Percentiles rank a stretch among this genome's conserved stretches.
phyloP scores from a whole-genome alignment of 2,888 invertebrate species.

The Rhamnusium bicolor region DNA sequence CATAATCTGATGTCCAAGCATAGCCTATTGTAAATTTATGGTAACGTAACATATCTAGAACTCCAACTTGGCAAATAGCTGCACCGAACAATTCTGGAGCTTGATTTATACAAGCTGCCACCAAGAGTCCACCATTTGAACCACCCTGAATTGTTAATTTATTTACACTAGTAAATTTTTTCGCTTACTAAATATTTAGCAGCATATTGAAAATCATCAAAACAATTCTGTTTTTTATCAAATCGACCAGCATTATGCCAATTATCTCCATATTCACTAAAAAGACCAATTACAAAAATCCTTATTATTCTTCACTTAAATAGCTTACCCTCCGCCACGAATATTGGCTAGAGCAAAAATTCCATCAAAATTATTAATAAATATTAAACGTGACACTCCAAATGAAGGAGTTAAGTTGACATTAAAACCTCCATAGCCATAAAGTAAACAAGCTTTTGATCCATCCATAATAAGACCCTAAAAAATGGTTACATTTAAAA shows the following conservation, averaged over 20 bases:
- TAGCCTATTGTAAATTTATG: conserved; percentile 99
- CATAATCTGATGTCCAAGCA: conserved; percentile 97
- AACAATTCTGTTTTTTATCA: conserved; percentile 96
- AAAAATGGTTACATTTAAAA: conserved; percentile 24
- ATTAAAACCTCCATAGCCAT: conserved; percentile 99
- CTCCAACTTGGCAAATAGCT: conserved; percentile 95
- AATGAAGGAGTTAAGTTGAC: conserved; percentile 92
- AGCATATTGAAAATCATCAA: conserved; percentile 96
- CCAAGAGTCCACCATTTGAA: conserved; percentile 97
- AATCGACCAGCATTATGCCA: conserved; percentile 97
- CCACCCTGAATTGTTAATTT: conserved; percentile 93
- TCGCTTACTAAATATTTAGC: conserved; percentile 89
- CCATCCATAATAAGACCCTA: conserved; percentile 80
- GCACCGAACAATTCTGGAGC: conserved; percentile 95
- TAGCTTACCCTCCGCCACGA: conserved; percentile 92
- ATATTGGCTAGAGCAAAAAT: conserved; percentile 94
- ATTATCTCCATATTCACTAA: conserved; percentile 95
- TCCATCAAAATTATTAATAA: conserved; percentile 91
- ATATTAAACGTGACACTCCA: conserved; percentile 88
- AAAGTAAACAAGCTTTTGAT: conserved; percentile 87
- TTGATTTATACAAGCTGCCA: conserved; percentile 96
- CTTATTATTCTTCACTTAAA: neutral
- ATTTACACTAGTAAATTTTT: conserved; percentile 83
- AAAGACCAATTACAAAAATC: conserved; percentile 25
- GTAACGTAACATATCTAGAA: conserved; percentile 97